Percentiles rank a stretch among this genome's conserved stretches.
Evolutionary conservation across 2,888 invertebrate genomes (phyloP).

Genomic region (Metopia argyrocephala): DNA sequence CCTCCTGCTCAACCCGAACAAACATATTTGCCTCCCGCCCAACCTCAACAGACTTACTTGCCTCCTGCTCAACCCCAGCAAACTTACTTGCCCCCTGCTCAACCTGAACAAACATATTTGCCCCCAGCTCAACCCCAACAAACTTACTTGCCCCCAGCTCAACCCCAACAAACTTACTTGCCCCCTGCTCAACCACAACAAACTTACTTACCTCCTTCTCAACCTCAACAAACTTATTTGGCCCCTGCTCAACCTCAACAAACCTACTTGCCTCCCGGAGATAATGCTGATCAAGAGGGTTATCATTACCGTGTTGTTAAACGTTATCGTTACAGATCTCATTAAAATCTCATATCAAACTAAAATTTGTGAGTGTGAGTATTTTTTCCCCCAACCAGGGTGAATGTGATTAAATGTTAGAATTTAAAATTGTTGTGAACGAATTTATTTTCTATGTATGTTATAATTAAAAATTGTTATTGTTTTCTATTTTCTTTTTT

Average conservation of each 20-base stretch:
- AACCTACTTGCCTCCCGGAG: conserved; percentile 40
- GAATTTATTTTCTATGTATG: conserved; percentile 30
- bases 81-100: conserved; percentile 42
- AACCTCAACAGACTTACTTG: conserved; percentile 30
- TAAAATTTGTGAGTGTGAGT: neutral
- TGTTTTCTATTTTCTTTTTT: neutral
- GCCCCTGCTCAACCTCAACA: conserved; percentile 47
- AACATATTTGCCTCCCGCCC: conserved; percentile 40
- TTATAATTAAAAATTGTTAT: conserved; percentile 20
- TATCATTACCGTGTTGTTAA: conserved; percentile 66
- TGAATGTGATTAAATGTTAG: conserved; percentile 10
- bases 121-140: conserved; percentile 34
- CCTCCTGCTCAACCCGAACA: conserved; percentile 43
- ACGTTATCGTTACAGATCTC: conserved; percentile 65
- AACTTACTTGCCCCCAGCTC: conserved; percentile 44
- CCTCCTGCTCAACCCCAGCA: conserved; percentile 37
- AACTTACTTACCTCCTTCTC: conserved; percentile 19
- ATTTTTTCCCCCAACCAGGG: neutral
- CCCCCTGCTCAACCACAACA: conserved; percentile 41
- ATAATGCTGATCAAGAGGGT: conserved; percentile 61
- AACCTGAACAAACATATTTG: conserved; percentile 41
- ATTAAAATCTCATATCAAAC: conserved; percentile 27
- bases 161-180: conserved; percentile 45
- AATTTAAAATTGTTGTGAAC: conserved; percentile 7
- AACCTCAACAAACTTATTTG: conserved; percentile 37